phyloP scores from a whole-genome alignment of 1,140 invertebrate species.

The Saccostrea cuccullata region DNA sequence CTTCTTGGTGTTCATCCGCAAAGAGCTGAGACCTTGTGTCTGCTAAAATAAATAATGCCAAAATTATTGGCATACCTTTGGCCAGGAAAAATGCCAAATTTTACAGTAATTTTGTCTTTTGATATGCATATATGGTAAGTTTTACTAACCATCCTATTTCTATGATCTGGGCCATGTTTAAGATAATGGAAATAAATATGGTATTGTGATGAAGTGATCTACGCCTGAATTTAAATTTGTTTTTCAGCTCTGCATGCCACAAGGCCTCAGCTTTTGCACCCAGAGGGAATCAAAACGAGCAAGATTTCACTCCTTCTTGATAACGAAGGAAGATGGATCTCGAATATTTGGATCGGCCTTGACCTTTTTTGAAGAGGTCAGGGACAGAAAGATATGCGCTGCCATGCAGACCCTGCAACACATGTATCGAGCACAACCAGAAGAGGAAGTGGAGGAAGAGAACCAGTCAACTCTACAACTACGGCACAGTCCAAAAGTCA shows the following conservation, averaged over 20 bases:
- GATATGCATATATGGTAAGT: too few species aligned
- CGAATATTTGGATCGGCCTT: conserved; percentile 95
- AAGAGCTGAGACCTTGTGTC: too few species aligned
- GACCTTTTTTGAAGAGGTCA: conserved; percentile 97
- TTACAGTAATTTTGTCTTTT: too few species aligned
- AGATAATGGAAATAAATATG: too few species aligned
- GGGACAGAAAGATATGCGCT: conserved; percentile 92
- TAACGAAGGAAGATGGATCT: conserved; percentile 97
- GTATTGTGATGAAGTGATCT: too few species aligned
- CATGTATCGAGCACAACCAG: conserved; percentile 88
- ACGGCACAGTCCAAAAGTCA: conserved; percentile 66
- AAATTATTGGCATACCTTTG: too few species aligned
- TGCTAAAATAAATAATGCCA: too few species aligned
- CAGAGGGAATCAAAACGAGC: conserved; percentile 94
- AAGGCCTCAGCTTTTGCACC: conserved; percentile 94
- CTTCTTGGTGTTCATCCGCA: too few species aligned
- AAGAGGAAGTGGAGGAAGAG: conserved; percentile 34
- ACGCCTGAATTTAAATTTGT: neutral
- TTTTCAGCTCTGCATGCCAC: conserved; percentile 92
- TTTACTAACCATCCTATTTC: too few species aligned
- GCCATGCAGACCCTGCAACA: conserved; percentile 96
- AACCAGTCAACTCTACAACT: conserved; percentile 79
- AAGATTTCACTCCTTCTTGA: conserved; percentile 97
- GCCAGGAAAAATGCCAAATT: too few species aligned
- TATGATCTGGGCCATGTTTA: too few species aligned